Percentiles rank a stretch among this genome's conserved stretches.
Conservation (phyloP, 2,113 vertebrate species). For the Recurvirostra avosetta region DNA sequence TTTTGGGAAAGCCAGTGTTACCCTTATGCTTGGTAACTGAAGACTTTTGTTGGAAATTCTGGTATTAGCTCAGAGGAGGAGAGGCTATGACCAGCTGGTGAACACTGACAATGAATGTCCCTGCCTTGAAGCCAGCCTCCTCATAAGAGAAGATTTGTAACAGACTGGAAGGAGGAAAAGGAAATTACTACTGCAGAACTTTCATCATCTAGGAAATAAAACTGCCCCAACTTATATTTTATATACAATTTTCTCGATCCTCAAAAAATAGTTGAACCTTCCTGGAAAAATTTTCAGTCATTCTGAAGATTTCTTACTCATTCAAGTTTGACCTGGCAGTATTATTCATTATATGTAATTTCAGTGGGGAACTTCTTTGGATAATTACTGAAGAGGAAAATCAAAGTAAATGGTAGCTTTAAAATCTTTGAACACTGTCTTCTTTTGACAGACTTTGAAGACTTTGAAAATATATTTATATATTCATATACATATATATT, state of each 20-base stretch:
- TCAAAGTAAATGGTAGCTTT: neutral
- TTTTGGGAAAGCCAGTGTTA: neutral
- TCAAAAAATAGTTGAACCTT: neutral
- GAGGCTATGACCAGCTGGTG: neutral
- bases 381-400: neutral
- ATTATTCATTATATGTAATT: neutral
- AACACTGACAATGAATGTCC: neutral
- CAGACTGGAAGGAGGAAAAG: neutral
- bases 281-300: neutral
- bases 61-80: neutral
- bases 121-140: neutral
- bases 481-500: neutral
- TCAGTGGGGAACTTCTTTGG: neutral
- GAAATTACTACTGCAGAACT: neutral
- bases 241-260: neutral
- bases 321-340: neutral
- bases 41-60: neutral
- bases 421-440: neutral
- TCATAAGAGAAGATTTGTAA: neutral
- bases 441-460: neutral
- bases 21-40: neutral
- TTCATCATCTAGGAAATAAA: neutral
- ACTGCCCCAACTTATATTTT: neutral
- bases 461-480: neutral
- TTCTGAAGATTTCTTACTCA: neutral